phyloP scores from a whole-genome alignment of 1,140 invertebrate genomes.

The Drosophila ogumai region DNA sequence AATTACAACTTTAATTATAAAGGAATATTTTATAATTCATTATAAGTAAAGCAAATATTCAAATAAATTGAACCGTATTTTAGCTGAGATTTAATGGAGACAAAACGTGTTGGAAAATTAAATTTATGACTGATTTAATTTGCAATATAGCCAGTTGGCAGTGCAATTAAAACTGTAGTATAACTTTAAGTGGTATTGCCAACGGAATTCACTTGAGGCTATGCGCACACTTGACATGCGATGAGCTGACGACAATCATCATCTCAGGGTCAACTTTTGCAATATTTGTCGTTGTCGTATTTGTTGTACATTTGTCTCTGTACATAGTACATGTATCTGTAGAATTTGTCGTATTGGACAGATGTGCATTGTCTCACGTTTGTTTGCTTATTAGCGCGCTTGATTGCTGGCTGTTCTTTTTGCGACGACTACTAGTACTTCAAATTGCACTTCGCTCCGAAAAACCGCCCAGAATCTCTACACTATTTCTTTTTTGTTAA shows the following conservation, averaged over 20 bases:
- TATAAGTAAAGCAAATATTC: too few species aligned
- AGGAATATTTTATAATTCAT: too few species aligned
- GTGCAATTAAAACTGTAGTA: constrained; percentile 51
- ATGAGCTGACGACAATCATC: constrained; percentile 36
- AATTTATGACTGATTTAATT: neutral
- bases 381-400: constrained; percentile 77
- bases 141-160: neutral
- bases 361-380: constrained; percentile 80
- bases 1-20: too few species aligned
- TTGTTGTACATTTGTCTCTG: constrained; percentile 24
- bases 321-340: constrained; percentile 20
- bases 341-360: constrained; percentile 45
- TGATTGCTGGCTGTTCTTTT: constrained; percentile 45
- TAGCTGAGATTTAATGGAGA: too few species aligned
- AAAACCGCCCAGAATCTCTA: constrained; percentile 1
- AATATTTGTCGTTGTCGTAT: constrained; percentile 11
- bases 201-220: constrained; percentile 32
- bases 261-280: constrained; percentile 34
- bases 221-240: constrained; percentile 33
- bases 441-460: constrained; percentile 37
- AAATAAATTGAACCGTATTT: too few species aligned
- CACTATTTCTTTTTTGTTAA: neutral
- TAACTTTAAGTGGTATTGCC: constrained; percentile 46
- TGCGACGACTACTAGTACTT: constrained; percentile 34
- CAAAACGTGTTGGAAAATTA: too few species aligned